phyloP scores from a whole-genome alignment of 2,113 vertebrate species.

The Tetrax tetrax region DNA sequence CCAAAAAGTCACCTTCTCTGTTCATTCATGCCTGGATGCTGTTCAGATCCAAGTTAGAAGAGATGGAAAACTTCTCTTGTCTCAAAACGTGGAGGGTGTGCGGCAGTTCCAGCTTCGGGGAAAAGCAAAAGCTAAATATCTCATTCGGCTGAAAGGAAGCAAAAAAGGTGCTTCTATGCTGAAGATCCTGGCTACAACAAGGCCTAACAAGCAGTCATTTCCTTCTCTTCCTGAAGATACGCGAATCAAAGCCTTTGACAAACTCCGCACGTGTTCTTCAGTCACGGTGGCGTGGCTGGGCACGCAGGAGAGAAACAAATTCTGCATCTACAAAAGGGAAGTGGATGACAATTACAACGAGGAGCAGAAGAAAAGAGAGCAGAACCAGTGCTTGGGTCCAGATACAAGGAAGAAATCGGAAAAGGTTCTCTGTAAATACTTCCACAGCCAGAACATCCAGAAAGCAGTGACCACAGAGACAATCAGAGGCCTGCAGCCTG shows the following conservation, averaged over 20 bases:
- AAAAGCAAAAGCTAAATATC: slow-evolving; percentile 94
- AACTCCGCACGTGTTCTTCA: slow-evolving; percentile 92
- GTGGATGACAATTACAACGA: slow-evolving; percentile 86
- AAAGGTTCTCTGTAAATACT: slow-evolving; percentile 98
- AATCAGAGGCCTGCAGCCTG: slow-evolving; percentile 87
- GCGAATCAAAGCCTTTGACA: slow-evolving; percentile 95
- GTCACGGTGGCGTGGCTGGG: slow-evolving; percentile 96
- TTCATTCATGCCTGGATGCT: slow-evolving; percentile 90
- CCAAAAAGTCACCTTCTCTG: slow-evolving; percentile 89
- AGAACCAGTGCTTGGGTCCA: slow-evolving; percentile 94
- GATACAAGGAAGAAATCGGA: slow-evolving; percentile 91
- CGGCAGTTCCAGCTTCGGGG: slow-evolving; percentile 92
- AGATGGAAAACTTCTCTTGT: slow-evolving; percentile 91
- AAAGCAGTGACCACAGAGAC: slow-evolving; percentile 97
- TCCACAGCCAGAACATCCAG: slow-evolving; percentile 94
- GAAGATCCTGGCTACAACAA: slow-evolving; percentile 89
- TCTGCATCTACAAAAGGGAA: slow-evolving; percentile 93
- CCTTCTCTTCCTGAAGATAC: slow-evolving; percentile 95
- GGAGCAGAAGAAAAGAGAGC: slow-evolving; percentile 88
- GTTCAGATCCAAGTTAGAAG: slow-evolving; percentile 91
- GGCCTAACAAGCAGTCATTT: slow-evolving; percentile 89
- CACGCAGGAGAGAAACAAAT: slow-evolving; percentile 96
- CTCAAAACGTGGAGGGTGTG: slow-evolving; percentile 89
- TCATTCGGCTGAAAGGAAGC: slow-evolving; percentile 89
- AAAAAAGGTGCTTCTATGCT: slow-evolving; percentile 90